A percentile compares a stretch with the other conserved stretches of the same genome.
Conservation (phyloP, 2,113 vertebrate species). For the Macrotis lagotis region DNA sequence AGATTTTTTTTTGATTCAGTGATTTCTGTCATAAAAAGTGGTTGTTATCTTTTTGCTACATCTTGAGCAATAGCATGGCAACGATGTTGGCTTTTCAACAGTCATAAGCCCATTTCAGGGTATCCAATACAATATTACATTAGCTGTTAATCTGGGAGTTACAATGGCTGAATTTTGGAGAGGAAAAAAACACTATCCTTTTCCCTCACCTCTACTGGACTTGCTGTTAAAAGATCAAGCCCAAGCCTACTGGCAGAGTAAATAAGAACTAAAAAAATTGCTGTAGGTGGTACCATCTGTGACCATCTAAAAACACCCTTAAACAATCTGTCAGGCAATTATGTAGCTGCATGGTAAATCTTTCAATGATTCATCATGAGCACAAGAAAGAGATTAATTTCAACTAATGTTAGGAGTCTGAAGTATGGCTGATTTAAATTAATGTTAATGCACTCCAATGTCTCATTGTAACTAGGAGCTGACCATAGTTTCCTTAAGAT, state of each 20-base stretch:
- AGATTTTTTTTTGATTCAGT: conserved; percentile 5
- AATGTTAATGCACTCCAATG: background rate
- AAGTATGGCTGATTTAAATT: conserved; percentile 40
- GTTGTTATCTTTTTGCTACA: background rate
- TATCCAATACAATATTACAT: conserved; percentile 43
- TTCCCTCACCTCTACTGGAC: conserved; percentile 54
- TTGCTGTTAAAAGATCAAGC: conserved; percentile 77
- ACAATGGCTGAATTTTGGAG: conserved; percentile 25
- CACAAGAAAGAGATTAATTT: conserved; percentile 28
- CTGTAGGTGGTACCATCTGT: conserved; percentile 80
- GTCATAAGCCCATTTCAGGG: background rate
- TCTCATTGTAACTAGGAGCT: conserved; percentile 19
- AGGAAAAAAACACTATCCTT: conserved; percentile 30
- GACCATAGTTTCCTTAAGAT: background rate
- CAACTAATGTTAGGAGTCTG: background rate
- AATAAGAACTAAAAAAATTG: conserved; percentile 73
- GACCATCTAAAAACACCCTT: conserved; percentile 69
- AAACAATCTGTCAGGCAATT: conserved; percentile 78
- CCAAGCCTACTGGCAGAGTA: conserved; percentile 68
- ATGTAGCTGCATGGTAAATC: conserved; percentile 52
- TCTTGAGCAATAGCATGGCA: conserved; percentile 17
- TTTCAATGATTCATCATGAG: conserved; percentile 38
- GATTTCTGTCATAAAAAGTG: background rate
- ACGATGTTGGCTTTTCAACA: conserved; percentile 1
- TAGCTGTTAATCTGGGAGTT: conserved; percentile 22